Percentiles rank a stretch among this genome's conserved stretches.
phyloP scores from a whole-genome alignment of 92 coral and sea anemone genomes.

The Actinernus sp. region DNA sequence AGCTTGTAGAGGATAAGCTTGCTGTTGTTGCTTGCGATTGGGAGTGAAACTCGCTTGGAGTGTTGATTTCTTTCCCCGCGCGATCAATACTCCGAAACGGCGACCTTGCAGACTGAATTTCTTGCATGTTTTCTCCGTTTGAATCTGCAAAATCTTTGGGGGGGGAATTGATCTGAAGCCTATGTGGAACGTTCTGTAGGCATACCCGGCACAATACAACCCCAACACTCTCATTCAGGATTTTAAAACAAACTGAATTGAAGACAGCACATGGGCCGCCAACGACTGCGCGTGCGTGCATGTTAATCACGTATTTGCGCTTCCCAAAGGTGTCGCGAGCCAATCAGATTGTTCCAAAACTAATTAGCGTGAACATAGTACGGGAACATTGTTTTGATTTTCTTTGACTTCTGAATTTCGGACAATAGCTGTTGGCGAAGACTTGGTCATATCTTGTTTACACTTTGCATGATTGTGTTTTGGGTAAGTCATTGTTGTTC shows the following conservation, averaged over 20 bases:
- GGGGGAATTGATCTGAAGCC: too few relatives aligned
- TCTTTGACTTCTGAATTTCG: slow-evolving; percentile 1
- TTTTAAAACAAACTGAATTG: not conserved
- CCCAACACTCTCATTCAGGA: slow-evolving; percentile 11
- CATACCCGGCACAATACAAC: not conserved
- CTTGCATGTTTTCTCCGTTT: not conserved
- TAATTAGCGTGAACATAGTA: slow-evolving; percentile 6
- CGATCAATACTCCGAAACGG: not conserved
- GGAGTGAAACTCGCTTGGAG: slow-evolving; percentile 4
- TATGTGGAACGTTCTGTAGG: not conserved
- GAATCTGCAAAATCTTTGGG: too few relatives aligned
- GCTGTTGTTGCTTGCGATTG: slow-evolving; percentile 4
- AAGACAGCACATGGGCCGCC: slow-evolving; percentile 71
- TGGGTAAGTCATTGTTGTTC: too few relatives aligned
- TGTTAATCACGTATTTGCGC: slow-evolving; percentile 25
- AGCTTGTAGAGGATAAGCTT: slow-evolving; percentile 5
- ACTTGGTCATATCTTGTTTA: too few relatives aligned
- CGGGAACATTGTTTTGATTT: slow-evolving; percentile 17
- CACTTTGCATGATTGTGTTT: too few relatives aligned
- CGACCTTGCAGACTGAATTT: not conserved
- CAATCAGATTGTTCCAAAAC: slow-evolving; percentile 13
- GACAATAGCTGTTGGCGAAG: too few relatives aligned
- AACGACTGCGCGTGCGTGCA: slow-evolving; percentile 69
- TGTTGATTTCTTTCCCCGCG: slow-evolving; percentile 6
- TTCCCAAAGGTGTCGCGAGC: slow-evolving; percentile 38